A percentile compares a stretch with the other conserved stretches of the same genome.
phyloP scores from a whole-genome alignment of 2,888 invertebrate genomes.

The Xylocampa areola region DNA sequence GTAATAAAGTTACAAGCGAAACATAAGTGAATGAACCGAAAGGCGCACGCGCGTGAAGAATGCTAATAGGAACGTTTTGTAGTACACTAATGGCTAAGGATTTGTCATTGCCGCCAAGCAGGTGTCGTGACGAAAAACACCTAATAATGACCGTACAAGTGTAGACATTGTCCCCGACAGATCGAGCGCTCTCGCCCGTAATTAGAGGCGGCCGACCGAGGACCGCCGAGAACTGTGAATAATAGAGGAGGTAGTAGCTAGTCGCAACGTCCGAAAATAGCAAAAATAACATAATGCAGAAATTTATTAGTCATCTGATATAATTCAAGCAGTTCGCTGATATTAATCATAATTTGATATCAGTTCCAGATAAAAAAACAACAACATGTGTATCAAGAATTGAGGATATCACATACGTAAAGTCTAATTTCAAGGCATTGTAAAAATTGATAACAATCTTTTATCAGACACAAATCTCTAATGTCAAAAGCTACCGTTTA shows the following conservation, averaged over 20 bases:
- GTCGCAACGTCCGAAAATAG: neutral
- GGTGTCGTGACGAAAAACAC: slow-evolving; percentile 78
- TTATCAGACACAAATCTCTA: slow-evolving; percentile 42
- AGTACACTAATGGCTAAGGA: slow-evolving; percentile 68
- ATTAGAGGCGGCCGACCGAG: slow-evolving; percentile 74
- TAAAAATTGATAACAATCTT: slow-evolving; percentile 50
- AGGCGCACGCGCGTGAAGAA: slow-evolving; percentile 59
- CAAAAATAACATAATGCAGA: neutral
- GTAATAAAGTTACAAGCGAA: slow-evolving; percentile 34
- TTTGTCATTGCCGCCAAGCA: slow-evolving; percentile 77
- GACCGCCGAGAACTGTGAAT: slow-evolving; percentile 58
- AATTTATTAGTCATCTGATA: slow-evolving; percentile 7
- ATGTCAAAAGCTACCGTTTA: slow-evolving; percentile 48
- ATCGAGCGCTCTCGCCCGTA: slow-evolving; percentile 73
- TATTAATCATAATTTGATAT: slow-evolving; percentile 43
- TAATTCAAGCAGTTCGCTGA: slow-evolving; percentile 5
- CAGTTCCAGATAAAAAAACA: slow-evolving; percentile 24
- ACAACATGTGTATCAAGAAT: slow-evolving; percentile 2
- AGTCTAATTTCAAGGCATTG: slow-evolving; percentile 36
- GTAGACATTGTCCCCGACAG: slow-evolving; percentile 76
- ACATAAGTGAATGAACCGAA: slow-evolving; percentile 43
- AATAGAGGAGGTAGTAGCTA: slow-evolving; percentile 36
- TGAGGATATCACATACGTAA: slow-evolving; percentile 32
- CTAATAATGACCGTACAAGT: slow-evolving; percentile 76
- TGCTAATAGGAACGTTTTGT: slow-evolving; percentile 67